Evolutionary conservation across 2,888 invertebrate genomes (phyloP).

Genomic region (Rhagium mordax): DNA sequence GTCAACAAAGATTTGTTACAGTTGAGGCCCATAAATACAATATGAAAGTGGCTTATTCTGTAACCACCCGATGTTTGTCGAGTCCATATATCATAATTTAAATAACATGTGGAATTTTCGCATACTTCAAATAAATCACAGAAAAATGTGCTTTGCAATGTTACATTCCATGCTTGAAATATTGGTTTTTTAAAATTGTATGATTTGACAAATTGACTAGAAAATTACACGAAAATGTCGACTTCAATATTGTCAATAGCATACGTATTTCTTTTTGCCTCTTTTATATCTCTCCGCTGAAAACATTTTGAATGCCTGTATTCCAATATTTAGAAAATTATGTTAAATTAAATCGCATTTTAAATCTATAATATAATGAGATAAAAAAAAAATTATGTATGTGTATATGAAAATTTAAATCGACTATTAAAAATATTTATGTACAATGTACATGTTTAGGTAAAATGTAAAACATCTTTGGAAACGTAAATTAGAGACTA

Average conservation of each 20-base stretch:
- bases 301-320: neutral
- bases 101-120: slow-evolving; percentile 53
- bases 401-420: too few relatives aligned
- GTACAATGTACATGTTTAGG: too few relatives aligned
- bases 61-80: slow-evolving; percentile 42
- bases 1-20: slow-evolving; percentile 38
- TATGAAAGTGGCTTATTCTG: slow-evolving; percentile 43
- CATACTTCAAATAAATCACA: slow-evolving; percentile 54
- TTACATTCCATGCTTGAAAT: slow-evolving; percentile 46
- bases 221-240: slow-evolving; percentile 43
- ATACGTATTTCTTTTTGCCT: neutral
- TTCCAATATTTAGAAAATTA: neutral
- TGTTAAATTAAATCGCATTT: neutral
- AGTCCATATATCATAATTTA: slow-evolving; percentile 51
- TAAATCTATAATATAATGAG: too few relatives aligned
- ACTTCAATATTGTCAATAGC: slow-evolving; percentile 35
- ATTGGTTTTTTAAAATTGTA: slow-evolving; percentile 49
- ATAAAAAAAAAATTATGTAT: too few relatives aligned
- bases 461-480: too few relatives aligned
- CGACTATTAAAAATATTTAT: too few relatives aligned
- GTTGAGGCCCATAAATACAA: slow-evolving; percentile 1
- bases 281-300: slow-evolving; percentile 13
- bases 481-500: too few relatives aligned
- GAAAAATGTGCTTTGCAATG: slow-evolving; percentile 49
- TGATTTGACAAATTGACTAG: slow-evolving; percentile 53